Conservation (phyloP, 2,113 vertebrate species). For the Myodes glareolus region DNA sequence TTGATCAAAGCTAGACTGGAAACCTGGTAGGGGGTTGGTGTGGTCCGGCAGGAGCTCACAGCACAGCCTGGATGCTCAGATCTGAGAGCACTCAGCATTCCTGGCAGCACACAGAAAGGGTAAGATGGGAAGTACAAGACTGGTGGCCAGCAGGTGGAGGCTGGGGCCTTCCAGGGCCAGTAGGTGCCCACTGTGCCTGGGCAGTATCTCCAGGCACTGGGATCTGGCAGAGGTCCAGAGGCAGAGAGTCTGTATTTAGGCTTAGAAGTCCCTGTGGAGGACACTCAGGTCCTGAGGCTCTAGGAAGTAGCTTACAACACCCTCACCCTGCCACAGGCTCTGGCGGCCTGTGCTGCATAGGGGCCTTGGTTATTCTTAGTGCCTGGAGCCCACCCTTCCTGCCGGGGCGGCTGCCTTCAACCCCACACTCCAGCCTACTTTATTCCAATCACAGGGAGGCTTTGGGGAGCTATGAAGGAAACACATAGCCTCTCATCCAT, state of each 20-base stretch:
- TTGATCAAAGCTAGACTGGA: not conserved
- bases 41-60: not conserved
- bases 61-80: not conserved
- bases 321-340: not conserved
- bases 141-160: not conserved
- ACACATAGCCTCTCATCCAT: not conserved
- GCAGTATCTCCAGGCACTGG: accelerated
- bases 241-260: accelerated
- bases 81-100: not conserved
- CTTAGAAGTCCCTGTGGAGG: not conserved
- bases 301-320: not conserved
- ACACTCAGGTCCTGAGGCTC: not conserved
- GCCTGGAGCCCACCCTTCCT: not conserved
- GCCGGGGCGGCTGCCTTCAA: not conserved
- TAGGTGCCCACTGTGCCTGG: not conserved
- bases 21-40: not conserved
- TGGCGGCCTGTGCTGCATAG: not conserved
- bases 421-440: not conserved
- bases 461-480: not conserved
- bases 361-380: not conserved
- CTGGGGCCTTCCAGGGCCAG: not conserved
- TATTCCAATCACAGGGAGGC: not conserved
- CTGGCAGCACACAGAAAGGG: not conserved
- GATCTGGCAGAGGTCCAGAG: not conserved
- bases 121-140: not conserved